These are phyloP conservation scores for Pelagia noctiluca DNA, from an alignment of 30 jellyfish, hydroid and myxozoan species.

Conservation along the genomic window DNA sequence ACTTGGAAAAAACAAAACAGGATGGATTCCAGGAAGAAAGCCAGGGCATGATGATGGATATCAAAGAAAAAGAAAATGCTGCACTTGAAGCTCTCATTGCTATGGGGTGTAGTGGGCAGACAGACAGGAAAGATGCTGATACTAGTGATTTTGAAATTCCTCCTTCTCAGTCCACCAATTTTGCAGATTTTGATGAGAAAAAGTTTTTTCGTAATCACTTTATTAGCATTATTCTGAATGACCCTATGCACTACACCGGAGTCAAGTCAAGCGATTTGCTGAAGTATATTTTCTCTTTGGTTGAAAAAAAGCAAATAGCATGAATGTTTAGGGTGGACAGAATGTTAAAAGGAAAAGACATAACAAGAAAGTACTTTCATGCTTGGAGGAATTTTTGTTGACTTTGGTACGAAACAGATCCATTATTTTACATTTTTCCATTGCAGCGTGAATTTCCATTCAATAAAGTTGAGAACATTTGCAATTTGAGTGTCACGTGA, in stretches of 20 bases:
- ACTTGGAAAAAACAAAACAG: too few relatives aligned
- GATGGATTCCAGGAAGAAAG: background rate
- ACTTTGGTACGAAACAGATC: background rate
- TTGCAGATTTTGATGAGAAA: background rate
- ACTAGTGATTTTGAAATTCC: too few relatives aligned
- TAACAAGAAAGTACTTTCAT: background rate
- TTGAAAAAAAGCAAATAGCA: background rate
- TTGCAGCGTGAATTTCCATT: too few relatives aligned
- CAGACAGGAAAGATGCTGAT: background rate
- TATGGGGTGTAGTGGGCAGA: background rate
- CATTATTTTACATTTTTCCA: too few relatives aligned
- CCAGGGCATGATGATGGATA: background rate
- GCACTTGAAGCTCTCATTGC: background rate
- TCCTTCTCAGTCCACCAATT: too few relatives aligned
- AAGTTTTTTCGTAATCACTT: background rate
- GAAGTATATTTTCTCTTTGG: background rate
- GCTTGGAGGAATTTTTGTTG: background rate
- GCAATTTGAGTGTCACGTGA: too few relatives aligned
- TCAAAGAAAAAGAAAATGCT: too few relatives aligned
- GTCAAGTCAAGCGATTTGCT: background rate
- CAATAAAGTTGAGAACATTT: too few relatives aligned
- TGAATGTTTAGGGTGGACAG: background rate
- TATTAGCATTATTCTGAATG: background rate
- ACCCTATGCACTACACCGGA: background rate
- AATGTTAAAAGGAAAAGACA: background rate